phyloP scores from a whole-genome alignment of 2,797 vertebrate species.

The Chelmon rostratus region DNA sequence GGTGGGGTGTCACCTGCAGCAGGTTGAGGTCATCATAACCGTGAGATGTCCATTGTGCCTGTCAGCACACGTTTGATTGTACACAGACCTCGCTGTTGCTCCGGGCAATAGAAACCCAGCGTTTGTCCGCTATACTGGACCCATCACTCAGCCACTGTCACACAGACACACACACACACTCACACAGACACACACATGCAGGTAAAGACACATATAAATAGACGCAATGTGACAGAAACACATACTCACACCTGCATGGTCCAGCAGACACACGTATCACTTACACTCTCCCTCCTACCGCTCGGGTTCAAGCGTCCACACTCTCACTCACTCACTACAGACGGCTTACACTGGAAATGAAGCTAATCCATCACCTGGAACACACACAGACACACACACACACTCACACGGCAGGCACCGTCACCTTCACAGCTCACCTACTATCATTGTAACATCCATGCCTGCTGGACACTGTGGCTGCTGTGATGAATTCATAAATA shows the following conservation, averaged over 20 bases:
- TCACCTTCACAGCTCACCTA: constrained; percentile 84
- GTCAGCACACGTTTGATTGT: constrained; percentile 88
- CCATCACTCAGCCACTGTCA: constrained; percentile 80
- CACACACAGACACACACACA: constrained; percentile 51
- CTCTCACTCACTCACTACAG: constrained; percentile 72
- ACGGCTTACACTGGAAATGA: constrained; percentile 84
- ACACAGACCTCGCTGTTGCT: constrained; percentile 79
- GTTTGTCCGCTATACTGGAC: constrained; percentile 68
- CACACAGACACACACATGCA: constrained; percentile 48
- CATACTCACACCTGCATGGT: constrained; percentile 68
- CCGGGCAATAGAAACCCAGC: constrained; percentile 71
- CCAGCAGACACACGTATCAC: constrained; percentile 79
- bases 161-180: constrained; percentile 54
- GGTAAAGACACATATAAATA: constrained; percentile 64
- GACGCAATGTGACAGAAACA: constrained; percentile 63
- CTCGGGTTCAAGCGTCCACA: constrained; percentile 75
- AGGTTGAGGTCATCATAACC: constrained; percentile 77
- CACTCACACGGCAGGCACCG: constrained; percentile 57
- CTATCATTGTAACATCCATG: constrained; percentile 75
- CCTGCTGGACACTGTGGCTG: constrained; percentile 73
- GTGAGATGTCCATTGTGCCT: constrained; percentile 79
- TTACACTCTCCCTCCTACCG: constrained; percentile 68
- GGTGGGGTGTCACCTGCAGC: constrained; percentile 67
- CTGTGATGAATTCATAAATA: constrained; percentile 71
- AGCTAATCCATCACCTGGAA: constrained; percentile 86